A percentile compares a stretch with the other conserved stretches of the same genome.
Conservation (phyloP, 2,113 vertebrate species). For the Pionites leucogaster region DNA sequence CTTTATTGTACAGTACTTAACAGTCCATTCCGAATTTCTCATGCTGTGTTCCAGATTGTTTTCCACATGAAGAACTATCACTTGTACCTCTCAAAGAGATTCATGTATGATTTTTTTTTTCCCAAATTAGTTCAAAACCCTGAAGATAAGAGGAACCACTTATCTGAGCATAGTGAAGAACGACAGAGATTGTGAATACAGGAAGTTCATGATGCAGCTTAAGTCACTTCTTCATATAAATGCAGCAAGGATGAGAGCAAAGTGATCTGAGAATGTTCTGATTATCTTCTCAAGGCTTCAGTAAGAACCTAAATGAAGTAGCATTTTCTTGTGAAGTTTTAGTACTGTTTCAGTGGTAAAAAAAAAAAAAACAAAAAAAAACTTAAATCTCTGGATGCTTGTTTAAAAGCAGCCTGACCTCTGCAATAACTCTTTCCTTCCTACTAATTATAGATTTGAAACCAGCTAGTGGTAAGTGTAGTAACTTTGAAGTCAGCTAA, state of each 20-base stretch:
- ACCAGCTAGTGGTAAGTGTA: background rate
- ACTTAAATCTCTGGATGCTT: background rate
- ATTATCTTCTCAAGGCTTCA: background rate
- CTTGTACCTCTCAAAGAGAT: background rate
- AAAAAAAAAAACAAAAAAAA: background rate
- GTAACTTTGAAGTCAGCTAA: background rate
- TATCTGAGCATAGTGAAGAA: slow-evolving; percentile 22
- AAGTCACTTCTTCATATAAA: background rate
- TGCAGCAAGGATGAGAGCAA: background rate
- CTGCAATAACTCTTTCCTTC: background rate
- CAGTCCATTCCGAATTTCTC: background rate
- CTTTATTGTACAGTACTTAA: background rate
- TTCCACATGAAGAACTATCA: background rate
- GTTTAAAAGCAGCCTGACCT: background rate
- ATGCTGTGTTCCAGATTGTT: background rate
- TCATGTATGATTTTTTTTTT: background rate
- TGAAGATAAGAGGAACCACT: slow-evolving; percentile 21
- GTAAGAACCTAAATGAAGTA: background rate
- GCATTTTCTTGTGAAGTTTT: slow-evolving; percentile 4
- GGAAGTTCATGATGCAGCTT: background rate
- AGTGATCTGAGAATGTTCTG: background rate
- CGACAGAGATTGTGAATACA: slow-evolving; percentile 31
- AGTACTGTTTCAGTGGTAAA: background rate
- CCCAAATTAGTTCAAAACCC: slow-evolving; percentile 52
- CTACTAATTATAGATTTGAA: background rate